Evolutionary conservation across 2,888 invertebrate species (phyloP), one percentile per base, ranked within the genome.

Genomic region (Chouioia cunea): DNA sequence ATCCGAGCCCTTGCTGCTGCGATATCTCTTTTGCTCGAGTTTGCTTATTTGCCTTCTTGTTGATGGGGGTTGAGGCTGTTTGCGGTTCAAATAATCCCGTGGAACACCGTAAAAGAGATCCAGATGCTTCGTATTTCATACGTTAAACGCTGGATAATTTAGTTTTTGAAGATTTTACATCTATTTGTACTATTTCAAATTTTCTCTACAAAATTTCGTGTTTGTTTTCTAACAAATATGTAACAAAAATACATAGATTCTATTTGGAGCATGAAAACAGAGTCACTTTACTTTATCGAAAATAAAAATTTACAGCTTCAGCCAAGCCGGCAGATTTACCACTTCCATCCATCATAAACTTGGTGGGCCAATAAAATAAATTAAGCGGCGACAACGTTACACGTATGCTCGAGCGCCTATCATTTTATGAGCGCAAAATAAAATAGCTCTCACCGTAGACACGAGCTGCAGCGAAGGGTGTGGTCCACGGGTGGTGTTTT

Each of bases 401-500:
- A 70, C 65, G 60, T 50, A 48, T 58, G 18, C 48, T 53, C 52
- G 27, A 18, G 12, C 23, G 56, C 22, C 62, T 52, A 68, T 72
- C 50, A 65, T 72, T 69, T 72, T 72, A 69, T 69, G 68, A 62
- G 64, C 36, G 18, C 56, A 62, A 62, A 68, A 68, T 54, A 59
- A 59, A 27, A n/a, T 23, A 22, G 58, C 58, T 43, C 36, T 20
- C 36, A 36, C 10, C n/a, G 22, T 27, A 12, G 1, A 58, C 43
- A 58, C 44, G 22, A 66, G 76, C n/a, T n/a, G 79, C 78, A 78
- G 78, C 77, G 77, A 74, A 57, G 76, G 75, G 78, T 78, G 77
- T 68, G 79, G 78, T 79, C 80, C 77, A 78, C 79, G 80, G 78
- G 78, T 79, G 79, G 78, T 53, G 70, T 83, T 83, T 85, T 85